Percentiles rank a stretch among this genome's conserved stretches.
Evolutionary conservation across 2,797 vertebrate species (phyloP).

Genomic region (Clarias platycephalus): DNA sequence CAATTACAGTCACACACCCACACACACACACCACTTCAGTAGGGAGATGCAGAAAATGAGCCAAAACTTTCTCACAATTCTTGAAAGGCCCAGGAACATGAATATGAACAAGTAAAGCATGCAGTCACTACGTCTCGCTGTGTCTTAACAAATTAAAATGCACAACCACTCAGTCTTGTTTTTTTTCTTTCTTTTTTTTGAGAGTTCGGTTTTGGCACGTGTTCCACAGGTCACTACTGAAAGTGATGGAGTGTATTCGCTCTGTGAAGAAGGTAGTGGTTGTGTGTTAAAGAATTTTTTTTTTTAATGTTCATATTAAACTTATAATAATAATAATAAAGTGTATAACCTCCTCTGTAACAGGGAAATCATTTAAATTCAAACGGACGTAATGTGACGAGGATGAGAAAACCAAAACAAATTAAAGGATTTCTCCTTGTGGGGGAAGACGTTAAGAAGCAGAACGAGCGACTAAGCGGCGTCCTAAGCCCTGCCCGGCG

Average conservation of each 20-base stretch:
- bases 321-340: too few relatives aligned
- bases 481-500: neutral
- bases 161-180: neutral
- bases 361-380: neutral
- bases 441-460: conserved; percentile 13
- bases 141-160: neutral
- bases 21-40: neutral
- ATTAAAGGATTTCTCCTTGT: neutral
- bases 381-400: neutral
- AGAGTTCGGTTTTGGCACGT: neutral
- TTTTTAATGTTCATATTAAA: too few relatives aligned
- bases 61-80: too few relatives aligned
- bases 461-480: neutral
- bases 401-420: conserved; percentile 13
- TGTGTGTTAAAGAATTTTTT: neutral
- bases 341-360: neutral
- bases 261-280: neutral
- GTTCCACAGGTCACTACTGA: neutral
- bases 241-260: neutral
- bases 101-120: neutral
- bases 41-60: neutral
- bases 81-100: neutral
- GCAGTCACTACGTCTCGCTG: neutral
- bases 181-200: neutral
- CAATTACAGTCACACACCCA: neutral